These are phyloP conservation scores for Xenentodon cancila DNA, from an alignment of 2,797 vertebrate species.

Conservation along the genomic window DNA sequence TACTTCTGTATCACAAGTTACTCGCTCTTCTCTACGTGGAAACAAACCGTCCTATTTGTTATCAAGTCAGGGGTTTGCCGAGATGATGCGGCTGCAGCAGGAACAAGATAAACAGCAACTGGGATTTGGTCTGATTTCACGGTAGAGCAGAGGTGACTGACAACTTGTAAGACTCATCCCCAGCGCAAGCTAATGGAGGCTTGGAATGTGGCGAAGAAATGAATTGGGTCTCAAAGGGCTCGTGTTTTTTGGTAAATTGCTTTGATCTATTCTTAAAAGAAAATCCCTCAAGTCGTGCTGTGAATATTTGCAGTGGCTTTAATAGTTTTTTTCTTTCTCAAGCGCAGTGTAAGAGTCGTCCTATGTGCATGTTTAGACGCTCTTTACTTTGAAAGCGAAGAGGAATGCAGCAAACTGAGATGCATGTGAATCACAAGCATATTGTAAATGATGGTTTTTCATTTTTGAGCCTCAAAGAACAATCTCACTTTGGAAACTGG, in stretches of 20 bases:
- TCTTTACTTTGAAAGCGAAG: conserved; percentile 14
- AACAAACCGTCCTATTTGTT: conserved; percentile 20
- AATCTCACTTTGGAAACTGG: no score
- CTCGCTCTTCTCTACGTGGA: conserved; percentile 7
- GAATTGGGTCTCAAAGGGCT: conserved; percentile 58
- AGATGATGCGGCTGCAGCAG: conserved; percentile 13
- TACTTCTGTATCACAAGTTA: conserved; percentile 5
- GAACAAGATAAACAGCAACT: conserved; percentile 49
- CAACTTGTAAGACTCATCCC: conserved; percentile 57
- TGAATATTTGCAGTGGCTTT: conserved; percentile 62
- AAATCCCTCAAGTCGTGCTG: conserved; percentile 59
- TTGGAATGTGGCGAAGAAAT: conserved; percentile 56
- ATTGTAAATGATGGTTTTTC: background rate
- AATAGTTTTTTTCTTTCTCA: conserved; percentile 45
- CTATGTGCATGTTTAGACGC: conserved; percentile 36
- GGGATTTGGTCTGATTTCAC: conserved; percentile 66
- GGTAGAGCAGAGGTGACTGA: conserved; percentile 66
- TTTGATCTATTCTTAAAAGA: conserved; percentile 69
- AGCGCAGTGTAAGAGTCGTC: conserved; percentile 30
- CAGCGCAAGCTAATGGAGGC: conserved; percentile 59
- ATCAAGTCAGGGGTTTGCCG: conserved; percentile 35
- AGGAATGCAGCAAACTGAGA: background rate
- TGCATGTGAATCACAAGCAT: background rate
- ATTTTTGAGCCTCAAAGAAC: no score
- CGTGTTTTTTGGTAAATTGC: conserved; percentile 50